Evolutionary conservation across 2,113 vertebrate genomes (phyloP).

Genomic region (Nesoenas mayeri): DNA sequence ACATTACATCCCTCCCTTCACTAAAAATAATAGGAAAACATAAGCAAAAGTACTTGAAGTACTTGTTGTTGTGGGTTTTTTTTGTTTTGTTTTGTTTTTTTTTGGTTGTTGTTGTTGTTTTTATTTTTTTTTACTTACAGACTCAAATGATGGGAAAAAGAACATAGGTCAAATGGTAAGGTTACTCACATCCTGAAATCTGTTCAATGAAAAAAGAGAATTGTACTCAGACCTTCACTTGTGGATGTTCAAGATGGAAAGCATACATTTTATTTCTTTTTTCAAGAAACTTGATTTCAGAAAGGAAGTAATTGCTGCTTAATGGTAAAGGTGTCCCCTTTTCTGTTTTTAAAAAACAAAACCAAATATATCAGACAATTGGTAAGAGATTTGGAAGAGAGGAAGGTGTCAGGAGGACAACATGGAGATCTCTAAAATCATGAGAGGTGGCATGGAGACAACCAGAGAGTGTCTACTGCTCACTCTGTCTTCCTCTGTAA

Average conservation of each 20-base stretch:
- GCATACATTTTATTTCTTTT: background rate
- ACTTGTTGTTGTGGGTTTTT: no score
- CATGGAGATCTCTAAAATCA: background rate
- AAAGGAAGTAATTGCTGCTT: background rate
- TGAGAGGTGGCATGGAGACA: background rate
- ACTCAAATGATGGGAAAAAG: background rate
- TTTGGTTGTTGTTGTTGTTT: no score
- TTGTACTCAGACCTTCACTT: background rate
- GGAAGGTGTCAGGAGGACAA: background rate
- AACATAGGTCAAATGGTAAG: background rate
- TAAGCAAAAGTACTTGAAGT: background rate
- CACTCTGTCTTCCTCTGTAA: background rate
- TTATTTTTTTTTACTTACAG: background rate
- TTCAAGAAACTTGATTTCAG: background rate
- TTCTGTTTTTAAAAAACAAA: background rate
- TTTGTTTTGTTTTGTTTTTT: no score
- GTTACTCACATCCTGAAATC: background rate
- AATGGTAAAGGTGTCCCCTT: background rate
- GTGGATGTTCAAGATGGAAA: background rate
- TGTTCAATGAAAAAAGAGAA: background rate
- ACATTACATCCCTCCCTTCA: background rate
- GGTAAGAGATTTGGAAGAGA: background rate
- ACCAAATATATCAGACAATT: rapidly evolving
- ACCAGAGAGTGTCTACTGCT: background rate
- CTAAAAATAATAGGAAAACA: background rate